Percentiles rank a stretch among this genome's conserved stretches.
phyloP scores from a whole-genome alignment of 2,113 vertebrate species.

The Apaloderma vittatum region DNA sequence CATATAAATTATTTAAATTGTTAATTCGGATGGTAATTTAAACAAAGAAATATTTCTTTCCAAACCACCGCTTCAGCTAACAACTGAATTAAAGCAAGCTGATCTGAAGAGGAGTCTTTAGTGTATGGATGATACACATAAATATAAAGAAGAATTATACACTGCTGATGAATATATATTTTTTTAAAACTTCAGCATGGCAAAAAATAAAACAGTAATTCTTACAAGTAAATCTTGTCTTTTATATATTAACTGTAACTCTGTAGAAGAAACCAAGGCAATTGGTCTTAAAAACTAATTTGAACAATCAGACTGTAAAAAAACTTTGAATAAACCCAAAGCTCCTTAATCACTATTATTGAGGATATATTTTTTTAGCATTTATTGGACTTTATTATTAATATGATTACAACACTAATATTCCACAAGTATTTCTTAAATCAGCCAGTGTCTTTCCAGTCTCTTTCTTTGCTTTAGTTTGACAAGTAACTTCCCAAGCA shows the following conservation, averaged over 20 bases:
- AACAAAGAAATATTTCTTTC: background rate
- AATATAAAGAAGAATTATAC: background rate
- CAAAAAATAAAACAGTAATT: background rate
- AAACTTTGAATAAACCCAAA: background rate
- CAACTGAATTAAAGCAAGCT: background rate
- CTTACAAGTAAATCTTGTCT: fast-evolving
- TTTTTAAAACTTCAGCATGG: background rate
- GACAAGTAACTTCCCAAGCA: background rate
- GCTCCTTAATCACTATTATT: background rate
- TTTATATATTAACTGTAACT: background rate
- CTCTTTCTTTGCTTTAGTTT: background rate
- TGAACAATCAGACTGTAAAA: background rate
- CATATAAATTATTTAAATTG: background rate
- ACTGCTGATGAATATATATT: background rate
- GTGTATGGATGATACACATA: background rate
- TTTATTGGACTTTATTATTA: background rate
- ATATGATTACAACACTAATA: background rate
- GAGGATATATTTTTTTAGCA: background rate
- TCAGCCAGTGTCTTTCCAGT: background rate
- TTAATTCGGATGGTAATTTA: background rate
- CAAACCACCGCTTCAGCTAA: background rate
- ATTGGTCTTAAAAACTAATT: background rate
- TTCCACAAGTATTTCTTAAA: background rate
- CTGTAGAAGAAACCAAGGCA: background rate
- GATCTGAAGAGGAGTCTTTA: background rate